A percentile compares a stretch with the other conserved stretches of the same genome.
Conservation (phyloP, 2,113 vertebrate genomes). For the Genyomyrus donnyi region DNA sequence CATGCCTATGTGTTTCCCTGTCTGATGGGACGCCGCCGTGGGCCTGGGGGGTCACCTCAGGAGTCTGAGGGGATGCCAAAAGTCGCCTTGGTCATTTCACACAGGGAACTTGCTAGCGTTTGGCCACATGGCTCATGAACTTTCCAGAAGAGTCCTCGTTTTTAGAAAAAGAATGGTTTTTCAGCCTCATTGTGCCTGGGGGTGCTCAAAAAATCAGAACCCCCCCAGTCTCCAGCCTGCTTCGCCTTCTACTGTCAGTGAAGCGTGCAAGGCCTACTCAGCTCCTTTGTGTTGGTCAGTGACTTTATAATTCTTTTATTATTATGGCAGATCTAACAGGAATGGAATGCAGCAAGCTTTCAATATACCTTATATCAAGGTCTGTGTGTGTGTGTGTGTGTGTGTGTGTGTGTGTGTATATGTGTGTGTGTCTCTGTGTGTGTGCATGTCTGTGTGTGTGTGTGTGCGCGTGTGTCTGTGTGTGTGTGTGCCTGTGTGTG, state of each 20-base stretch:
- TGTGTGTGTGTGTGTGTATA: neutral
- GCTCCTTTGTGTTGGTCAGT: neutral
- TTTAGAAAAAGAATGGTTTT: neutral
- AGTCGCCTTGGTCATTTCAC: neutral
- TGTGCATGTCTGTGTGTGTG: too few relatives aligned
- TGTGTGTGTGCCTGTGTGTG: too few relatives aligned
- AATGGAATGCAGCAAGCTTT: conserved; percentile 15
- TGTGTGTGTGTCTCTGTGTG: neutral
- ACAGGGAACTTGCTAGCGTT: neutral
- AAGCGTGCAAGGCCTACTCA: neutral
- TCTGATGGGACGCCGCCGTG: neutral
- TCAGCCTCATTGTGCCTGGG: neutral
- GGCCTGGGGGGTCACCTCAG: neutral
- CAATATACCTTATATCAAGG: neutral
- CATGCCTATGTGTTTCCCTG: neutral
- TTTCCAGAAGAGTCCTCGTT: neutral
- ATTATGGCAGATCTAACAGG: conserved; percentile 21
- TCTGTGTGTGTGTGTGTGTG: neutral
- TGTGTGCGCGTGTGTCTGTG: too few relatives aligned
- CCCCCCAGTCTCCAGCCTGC: neutral
- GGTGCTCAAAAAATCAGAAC: neutral
- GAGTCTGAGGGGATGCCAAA: neutral
- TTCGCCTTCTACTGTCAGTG: neutral
- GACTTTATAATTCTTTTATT: neutral
- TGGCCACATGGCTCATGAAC: neutral